Evolutionary conservation across 2,113 vertebrate genomes (phyloP).

Genomic region (Halcyon senegalensis): DNA sequence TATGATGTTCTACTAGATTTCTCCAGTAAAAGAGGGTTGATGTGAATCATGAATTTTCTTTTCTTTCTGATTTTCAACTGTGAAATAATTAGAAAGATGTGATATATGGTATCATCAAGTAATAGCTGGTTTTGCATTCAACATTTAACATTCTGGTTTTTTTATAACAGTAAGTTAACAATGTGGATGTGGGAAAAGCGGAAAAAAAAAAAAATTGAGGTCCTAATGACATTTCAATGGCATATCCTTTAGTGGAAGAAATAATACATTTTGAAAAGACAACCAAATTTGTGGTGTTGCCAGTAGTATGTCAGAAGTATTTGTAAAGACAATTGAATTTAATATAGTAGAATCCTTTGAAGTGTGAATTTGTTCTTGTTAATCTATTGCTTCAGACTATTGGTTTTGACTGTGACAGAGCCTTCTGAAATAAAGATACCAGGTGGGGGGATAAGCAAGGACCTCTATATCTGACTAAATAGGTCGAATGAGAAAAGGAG

Average conservation of each 20-base stretch:
- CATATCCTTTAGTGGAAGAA: not conserved
- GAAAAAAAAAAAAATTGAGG: not conserved
- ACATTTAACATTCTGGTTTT: not conserved
- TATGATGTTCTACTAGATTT: not conserved
- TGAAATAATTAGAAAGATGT: not conserved
- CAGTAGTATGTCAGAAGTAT: not conserved
- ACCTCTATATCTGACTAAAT: not conserved
- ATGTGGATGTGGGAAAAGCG: not conserved
- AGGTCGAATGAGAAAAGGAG: constrained; percentile 15
- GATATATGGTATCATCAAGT: not conserved
- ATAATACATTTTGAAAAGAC: not conserved
- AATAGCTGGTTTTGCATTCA: not conserved
- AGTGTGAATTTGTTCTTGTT: not conserved
- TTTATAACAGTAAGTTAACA: not conserved
- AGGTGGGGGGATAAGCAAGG: not conserved
- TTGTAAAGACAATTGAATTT: not conserved
- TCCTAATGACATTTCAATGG: not conserved
- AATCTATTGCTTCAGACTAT: not conserved
- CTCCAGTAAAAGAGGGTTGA: not conserved
- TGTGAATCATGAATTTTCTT: not conserved
- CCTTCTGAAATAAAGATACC: not conserved
- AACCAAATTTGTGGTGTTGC: not conserved
- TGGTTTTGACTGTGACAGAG: not conserved
- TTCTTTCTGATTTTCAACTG: not conserved
- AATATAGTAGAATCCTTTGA: not conserved